Base-by-base conservation (phyloP, 2,888 invertebrate genomes). In the Drosophila melanosoma region DNA sequence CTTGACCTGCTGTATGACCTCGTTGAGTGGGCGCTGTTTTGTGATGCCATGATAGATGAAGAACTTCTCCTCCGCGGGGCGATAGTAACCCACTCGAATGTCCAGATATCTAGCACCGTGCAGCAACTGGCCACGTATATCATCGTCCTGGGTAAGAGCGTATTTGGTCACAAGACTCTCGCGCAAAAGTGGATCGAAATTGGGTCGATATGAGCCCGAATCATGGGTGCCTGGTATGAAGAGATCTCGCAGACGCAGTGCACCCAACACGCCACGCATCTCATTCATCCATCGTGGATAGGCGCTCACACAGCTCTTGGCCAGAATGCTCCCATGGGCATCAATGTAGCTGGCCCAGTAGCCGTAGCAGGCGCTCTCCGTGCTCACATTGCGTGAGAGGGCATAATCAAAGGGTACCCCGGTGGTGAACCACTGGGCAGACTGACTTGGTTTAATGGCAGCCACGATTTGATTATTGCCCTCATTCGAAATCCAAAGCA, bases 201-300 rank as follows among this genome's bases (percentile, higher is more conserved):
- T 88, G 5, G 88, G 83, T 3, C 92, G 91, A 85, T 94, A 95
- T 12, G 95, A 94, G 6, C 95, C 96, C 0, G 96, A 95, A 90
- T 96, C 95, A 87, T 96, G 96, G 0, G 96, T 95, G 1, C 96
- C 96, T 1, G 96, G 96, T 81, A 96, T 94, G 74, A 96, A 94
- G 6, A 96, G 87, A 68, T 95, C 94, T 15, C 94, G 92, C 56
- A 95, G 88, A 45, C 93, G 93, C 63, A 93, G 87, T 35, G 92
- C 90, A 1, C 94, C 94, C 17, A 95, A 87, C 35, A 90, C 86
- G 2, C 91, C 73, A 40, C 91, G 93, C 83, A 93, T 90, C 11
- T 95, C 93, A 42, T 92, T 91, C 95, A 95, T 95, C 95, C 95
- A 95, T 35, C 91, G 94, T 1, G 95, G 95, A 74, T 93, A 92